phyloP scores from a whole-genome alignment of 1,140 invertebrate genomes.

The Drosophila athabasca region DNA sequence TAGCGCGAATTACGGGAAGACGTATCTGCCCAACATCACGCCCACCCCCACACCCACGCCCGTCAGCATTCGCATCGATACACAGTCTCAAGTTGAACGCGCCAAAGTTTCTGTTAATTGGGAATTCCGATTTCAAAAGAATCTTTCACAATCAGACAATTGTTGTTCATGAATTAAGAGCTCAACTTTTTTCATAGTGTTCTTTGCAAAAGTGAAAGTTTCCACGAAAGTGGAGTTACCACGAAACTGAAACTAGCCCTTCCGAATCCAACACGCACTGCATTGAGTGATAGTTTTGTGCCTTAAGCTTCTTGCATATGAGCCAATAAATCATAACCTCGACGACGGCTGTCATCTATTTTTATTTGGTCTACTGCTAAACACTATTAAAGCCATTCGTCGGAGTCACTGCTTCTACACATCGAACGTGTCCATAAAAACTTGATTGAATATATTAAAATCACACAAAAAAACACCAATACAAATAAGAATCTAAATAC shows the following conservation, averaged over 20 bases:
- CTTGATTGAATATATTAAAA: slow-evolving; percentile 35
- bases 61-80: not conserved
- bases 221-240: no score
- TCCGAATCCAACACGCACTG: slow-evolving; percentile 4
- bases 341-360: slow-evolving; percentile 10
- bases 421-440: slow-evolving; percentile 8
- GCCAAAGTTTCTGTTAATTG: slow-evolving; percentile 16
- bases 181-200: no score
- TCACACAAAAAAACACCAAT: slow-evolving; percentile 13
- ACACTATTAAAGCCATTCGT: not conserved
- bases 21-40: slow-evolving; percentile 25
- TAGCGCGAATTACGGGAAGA: slow-evolving; percentile 25
- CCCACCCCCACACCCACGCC: not conserved
- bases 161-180: no score
- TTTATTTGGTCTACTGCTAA: slow-evolving; percentile 1
- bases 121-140: slow-evolving; percentile 1
- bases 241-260: slow-evolving; percentile 5
- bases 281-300: slow-evolving; percentile 11
- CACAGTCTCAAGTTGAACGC: slow-evolving; percentile 14
- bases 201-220: no score
- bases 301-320: slow-evolving; percentile 22
- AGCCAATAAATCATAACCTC: slow-evolving; percentile 22
- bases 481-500: not conserved
- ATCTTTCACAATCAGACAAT: slow-evolving; percentile 19
- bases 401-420: not conserved